Conservation (phyloP, 2,888 invertebrate species). For the Ypsolopha sequella region DNA sequence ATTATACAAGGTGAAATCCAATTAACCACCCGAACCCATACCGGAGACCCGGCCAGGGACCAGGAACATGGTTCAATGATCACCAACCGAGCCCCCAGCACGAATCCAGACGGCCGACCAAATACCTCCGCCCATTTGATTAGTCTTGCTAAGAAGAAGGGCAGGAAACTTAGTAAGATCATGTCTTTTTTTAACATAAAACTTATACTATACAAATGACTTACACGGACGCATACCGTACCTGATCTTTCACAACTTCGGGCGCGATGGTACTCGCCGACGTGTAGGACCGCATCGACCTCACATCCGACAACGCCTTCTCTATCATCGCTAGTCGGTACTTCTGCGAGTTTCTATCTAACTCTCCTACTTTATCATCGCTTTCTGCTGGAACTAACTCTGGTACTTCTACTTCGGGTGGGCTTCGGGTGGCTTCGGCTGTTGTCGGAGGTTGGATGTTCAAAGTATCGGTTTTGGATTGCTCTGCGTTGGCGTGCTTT, state of each 20-base stretch:
- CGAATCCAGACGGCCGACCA: too few species aligned
- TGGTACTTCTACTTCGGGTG: conserved; percentile 3
- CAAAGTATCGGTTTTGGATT: conserved; percentile 20
- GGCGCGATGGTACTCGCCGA: conserved; percentile 88
- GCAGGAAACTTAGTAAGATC: too few species aligned
- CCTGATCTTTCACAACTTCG: conserved; percentile 77
- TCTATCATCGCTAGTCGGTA: conserved; percentile 71
- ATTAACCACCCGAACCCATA: too few species aligned
- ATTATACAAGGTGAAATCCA: too few species aligned
- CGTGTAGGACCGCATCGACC: conserved; percentile 70
- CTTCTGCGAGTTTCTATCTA: conserved; percentile 68
- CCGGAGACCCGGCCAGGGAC: too few species aligned
- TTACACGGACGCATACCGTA: not conserved
- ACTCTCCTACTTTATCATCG: not conserved
- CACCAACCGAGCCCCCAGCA: too few species aligned
- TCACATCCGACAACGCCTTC: conserved; percentile 66
- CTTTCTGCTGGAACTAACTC: conserved; percentile 7
- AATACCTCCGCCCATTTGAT: too few species aligned
- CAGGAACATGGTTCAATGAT: too few species aligned
- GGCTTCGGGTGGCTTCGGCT: not conserved
- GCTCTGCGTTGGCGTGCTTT: conserved; percentile 15
- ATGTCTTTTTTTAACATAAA: too few species aligned
- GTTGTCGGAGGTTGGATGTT: conserved; percentile 13
- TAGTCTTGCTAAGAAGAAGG: too few species aligned
- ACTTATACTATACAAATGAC: too few species aligned